Conservation (phyloP, 2,888 invertebrate genomes). For the Ptilodon capucinus region DNA sequence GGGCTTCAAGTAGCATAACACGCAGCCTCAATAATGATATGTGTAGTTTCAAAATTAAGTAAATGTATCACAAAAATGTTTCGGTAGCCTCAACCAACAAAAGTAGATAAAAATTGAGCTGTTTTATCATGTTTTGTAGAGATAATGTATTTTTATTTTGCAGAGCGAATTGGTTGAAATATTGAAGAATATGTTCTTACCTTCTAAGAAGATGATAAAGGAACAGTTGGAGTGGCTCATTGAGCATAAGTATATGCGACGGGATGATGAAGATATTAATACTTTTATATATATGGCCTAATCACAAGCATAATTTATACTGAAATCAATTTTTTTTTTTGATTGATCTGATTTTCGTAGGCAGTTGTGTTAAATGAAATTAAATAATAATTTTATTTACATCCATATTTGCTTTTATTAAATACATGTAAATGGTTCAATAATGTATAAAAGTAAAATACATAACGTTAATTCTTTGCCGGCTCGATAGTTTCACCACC, state of each 20-base stretch:
- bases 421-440: constrained; percentile 36
- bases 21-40: no score
- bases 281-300: constrained; percentile 99
- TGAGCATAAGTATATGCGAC: constrained; percentile 98
- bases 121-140: no score
- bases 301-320: constrained; percentile 53
- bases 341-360: constrained; percentile 19
- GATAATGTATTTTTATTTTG: constrained; percentile 24
- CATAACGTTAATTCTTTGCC: constrained; percentile 74
- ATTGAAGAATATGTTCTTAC: constrained; percentile 99
- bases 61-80: no score
- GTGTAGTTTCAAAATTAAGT: no score
- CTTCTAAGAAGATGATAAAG: constrained; percentile 99
- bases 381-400: constrained; percentile 35
- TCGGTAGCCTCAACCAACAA: no score
- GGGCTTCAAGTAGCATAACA: no score
- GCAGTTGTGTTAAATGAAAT: constrained; percentile 31
- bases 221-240: constrained; percentile 99
- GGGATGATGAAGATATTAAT: constrained; percentile 98
- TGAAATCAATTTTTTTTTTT: constrained; percentile 27
- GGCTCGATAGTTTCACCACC: constrained; percentile 98
- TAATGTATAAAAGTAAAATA: constrained; percentile 63
- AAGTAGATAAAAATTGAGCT: no score
- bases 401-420: constrained; percentile 36
- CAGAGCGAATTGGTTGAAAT: constrained; percentile 98